Evolutionary conservation across 2,888 invertebrate genomes (phyloP), one percentile per base, ranked within the genome.

Genomic region (Nomada goodeniana): DNA sequence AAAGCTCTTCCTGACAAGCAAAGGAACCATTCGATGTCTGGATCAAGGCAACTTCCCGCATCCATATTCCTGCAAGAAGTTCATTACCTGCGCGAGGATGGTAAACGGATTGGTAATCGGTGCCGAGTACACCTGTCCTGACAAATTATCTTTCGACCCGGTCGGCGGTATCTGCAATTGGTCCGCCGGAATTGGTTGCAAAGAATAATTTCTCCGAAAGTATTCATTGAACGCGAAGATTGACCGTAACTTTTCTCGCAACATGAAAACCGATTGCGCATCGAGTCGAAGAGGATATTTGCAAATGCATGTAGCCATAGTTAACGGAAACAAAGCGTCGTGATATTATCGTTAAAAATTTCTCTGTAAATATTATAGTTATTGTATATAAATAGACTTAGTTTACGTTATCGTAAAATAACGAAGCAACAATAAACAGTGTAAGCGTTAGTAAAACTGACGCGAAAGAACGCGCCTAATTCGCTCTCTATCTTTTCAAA

Each of bases 11-110:
- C 91, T 95, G 42, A 95, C 95, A 77, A 94, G 92, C 29, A 94
- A 94, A 92, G 95, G 96, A 47, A 95, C 95, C 72, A 96, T 98
- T 87, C 96, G 97, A 88, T 98, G 98, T 92, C 94, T 97, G 77
- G 98, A 98, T 93, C 97, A 97, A 89, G 98, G 98, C 55, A 98
- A 97, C 93, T 98, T 98, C 94, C 97, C 98, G 0, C 98, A 98
- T 94, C 98, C 98, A 2, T 95, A 96, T 20, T 98, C 97, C 0
- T 98, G 98, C 93, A 97, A 96, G 94, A 98, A 98, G 94, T 98
- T 98, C 93, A 98, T 98, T 89, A 97, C 97, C 26, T 98, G 98
- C 94, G 98, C 98, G 42, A 96, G 95, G 92, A 96, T 97, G 95
- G 97, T 97, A 86, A 96, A 96, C 90, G 97, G 96, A 18, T 95